These are phyloP conservation scores for Drosophila acutilabella DNA, from an alignment of 2,888 invertebrate species.

Conservation along the genomic window DNA sequence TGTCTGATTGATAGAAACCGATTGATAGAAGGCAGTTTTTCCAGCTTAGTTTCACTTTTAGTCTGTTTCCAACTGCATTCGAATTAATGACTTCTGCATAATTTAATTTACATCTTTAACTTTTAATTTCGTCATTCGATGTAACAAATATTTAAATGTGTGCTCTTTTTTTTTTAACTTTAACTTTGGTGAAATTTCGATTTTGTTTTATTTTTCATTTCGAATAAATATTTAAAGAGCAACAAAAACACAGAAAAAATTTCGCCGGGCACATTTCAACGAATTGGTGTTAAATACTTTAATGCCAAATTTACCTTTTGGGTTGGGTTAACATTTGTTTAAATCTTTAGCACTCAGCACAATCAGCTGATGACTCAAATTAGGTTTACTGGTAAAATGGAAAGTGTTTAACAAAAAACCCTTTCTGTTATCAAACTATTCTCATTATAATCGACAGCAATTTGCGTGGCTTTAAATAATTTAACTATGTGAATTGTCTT, in stretches of 20 bases:
- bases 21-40: conserved; percentile 49
- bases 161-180: neutral
- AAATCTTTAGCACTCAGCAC: conserved; percentile 47
- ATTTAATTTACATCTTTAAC: conserved; percentile 45
- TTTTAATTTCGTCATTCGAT: conserved; percentile 28
- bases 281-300: conserved; percentile 48
- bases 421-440: conserved; percentile 4
- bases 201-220: conserved; percentile 3
- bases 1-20: conserved; percentile 15
- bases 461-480: conserved; percentile 7
- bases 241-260: conserved; percentile 24
- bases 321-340: conserved; percentile 37
- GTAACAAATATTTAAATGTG: conserved; percentile 40
- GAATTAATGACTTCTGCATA: conserved; percentile 38
- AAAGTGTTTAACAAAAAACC: conserved; percentile 38
- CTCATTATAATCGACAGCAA: conserved; percentile 9
- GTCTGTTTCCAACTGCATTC: conserved; percentile 30
- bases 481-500: conserved; percentile 19
- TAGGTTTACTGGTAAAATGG: conserved; percentile 35
- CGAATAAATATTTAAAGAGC: conserved; percentile 51
- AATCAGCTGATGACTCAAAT: conserved; percentile 20
- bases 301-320: conserved; percentile 28
- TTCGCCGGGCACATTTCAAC: conserved; percentile 47
- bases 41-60: conserved; percentile 65
- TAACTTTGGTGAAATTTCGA: conserved; percentile 36